Conservation (phyloP, 2,888 invertebrate species). For the Rutpela maculata region DNA sequence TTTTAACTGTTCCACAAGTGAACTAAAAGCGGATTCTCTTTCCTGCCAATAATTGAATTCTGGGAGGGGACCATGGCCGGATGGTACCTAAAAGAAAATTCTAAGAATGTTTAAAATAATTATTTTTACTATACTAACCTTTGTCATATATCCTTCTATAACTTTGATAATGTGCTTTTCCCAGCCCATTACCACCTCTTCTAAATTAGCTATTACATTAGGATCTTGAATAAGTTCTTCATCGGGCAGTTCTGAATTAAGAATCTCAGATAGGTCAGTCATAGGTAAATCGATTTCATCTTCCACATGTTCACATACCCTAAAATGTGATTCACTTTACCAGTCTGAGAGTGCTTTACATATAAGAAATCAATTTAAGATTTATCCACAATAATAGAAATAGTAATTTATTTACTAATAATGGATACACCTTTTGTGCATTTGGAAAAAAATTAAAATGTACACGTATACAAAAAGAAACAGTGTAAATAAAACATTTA, state of each 20-base stretch:
- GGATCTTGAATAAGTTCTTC: slow-evolving; percentile 73
- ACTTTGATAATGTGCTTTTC: slow-evolving; percentile 80
- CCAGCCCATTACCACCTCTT: slow-evolving; percentile 80
- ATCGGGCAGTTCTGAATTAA: slow-evolving; percentile 62
- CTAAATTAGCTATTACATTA: slow-evolving; percentile 77
- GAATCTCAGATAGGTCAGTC: slow-evolving; percentile 77
- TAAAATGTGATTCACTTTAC: slow-evolving; percentile 62
- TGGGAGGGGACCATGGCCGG: slow-evolving; percentile 87
- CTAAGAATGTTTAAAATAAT: background rate
- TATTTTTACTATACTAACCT: slow-evolving; percentile 71
- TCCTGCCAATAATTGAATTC: slow-evolving; percentile 93
- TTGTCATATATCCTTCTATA: slow-evolving; percentile 75
- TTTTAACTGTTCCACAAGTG: slow-evolving; percentile 88
- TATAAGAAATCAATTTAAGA: too few relatives aligned
- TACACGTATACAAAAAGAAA: too few relatives aligned
- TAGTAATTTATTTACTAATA: too few relatives aligned
- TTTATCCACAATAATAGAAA: too few relatives aligned
- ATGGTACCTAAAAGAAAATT: slow-evolving; percentile 74
- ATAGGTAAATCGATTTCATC: slow-evolving; percentile 83
- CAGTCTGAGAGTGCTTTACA: too few relatives aligned
- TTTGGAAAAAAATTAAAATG: too few relatives aligned
- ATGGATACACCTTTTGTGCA: too few relatives aligned
- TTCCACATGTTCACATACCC: slow-evolving; percentile 85
- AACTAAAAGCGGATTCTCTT: slow-evolving; percentile 85
- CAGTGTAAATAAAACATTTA: too few relatives aligned